Evolutionary conservation across 2,113 vertebrate species (phyloP).

Genomic region (Neodontobutis hainanensis): DNA sequence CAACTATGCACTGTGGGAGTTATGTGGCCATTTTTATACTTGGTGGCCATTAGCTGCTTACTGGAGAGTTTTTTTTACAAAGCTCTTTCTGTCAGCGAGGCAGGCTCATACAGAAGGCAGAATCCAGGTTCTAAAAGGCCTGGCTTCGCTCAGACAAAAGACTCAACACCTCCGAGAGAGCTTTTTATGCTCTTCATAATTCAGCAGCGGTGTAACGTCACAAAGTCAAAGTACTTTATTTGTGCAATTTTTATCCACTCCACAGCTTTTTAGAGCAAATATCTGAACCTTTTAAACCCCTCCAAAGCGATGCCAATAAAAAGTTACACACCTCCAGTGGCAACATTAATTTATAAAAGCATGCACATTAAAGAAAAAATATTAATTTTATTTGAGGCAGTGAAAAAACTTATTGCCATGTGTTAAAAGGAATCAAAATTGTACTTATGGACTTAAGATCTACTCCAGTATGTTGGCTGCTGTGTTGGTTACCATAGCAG

Average conservation of each 20-base stretch:
- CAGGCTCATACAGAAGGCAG: constrained; percentile 25
- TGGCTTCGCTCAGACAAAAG: constrained; percentile 12
- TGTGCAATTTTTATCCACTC: background rate
- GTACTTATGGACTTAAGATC: no score
- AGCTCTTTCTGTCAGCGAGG: constrained; percentile 17
- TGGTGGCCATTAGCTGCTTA: constrained; percentile 46
- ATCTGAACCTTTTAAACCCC: no score
- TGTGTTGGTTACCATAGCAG: no score
- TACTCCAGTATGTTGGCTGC: no score
- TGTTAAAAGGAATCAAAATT: no score
- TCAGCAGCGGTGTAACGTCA: background rate
- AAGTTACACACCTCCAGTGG: no score
- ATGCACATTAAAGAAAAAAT: no score
- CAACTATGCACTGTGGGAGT: constrained; percentile 24
- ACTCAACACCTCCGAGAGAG: constrained; percentile 23
- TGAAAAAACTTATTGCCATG: no score
- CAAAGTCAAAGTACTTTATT: background rate
- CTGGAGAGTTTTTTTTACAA: constrained; percentile 35
- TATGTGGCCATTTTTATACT: constrained; percentile 31
- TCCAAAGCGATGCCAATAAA: no score
- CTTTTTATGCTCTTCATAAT: constrained; percentile 36
- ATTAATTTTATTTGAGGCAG: no score
- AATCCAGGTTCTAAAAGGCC: constrained; percentile 16
- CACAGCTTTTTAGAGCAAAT: background rate
- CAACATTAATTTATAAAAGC: no score